Base-by-base conservation (phyloP, 2,797 vertebrate species). In the Onychomys arenicola region DNA sequence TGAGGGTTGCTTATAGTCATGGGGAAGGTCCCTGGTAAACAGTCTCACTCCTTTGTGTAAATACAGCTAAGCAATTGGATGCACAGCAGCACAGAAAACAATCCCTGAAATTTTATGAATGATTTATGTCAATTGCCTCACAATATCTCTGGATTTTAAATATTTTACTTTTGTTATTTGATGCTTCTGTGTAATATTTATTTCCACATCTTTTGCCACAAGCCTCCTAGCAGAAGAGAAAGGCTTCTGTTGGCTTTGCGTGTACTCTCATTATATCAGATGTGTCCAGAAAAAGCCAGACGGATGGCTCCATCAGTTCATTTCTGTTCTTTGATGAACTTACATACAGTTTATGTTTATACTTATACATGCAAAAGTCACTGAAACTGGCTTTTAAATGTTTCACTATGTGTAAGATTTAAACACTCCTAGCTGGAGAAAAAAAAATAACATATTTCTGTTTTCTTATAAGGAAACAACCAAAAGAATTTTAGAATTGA, bases 401-500 rank as follows among this genome's bases (percentile, higher is more conserved):
- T 87, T 89, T 76, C 34, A 93, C 40, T 91, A 21, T 61, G 87
- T 61, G 61, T n/a, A 92, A 55, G 2, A 90, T 95, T 88, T 76
- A 78, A 95, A 95, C 4, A 76, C 3, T 11, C 19, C 34, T 92
- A 17, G 19, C 7, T 46, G 19, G 52, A 93, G 5, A 65, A 93
- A n/a, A n/a, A 93, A 27, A 34, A 77, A 73, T 5, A 27, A 2
- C 19, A 78, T 84, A 76, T 93, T 27, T 69, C 10, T 27, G 8
- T 87, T 95, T 95, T 67, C 8, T 40, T 87, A 3, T 5, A 73
- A 93, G 82, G 9, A 71, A 71, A 80, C 3, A 91, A 89, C 9
- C 27, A 95, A 96, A 55, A 93, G 57, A 9, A 29, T 69, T 87
- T 71, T 34, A 76, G 65, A 96, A 80, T 5, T 93, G 89, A 65